Evolutionary conservation across 2,797 vertebrate species (phyloP).

Genomic region (Rhabdophis nuchalis): DNA sequence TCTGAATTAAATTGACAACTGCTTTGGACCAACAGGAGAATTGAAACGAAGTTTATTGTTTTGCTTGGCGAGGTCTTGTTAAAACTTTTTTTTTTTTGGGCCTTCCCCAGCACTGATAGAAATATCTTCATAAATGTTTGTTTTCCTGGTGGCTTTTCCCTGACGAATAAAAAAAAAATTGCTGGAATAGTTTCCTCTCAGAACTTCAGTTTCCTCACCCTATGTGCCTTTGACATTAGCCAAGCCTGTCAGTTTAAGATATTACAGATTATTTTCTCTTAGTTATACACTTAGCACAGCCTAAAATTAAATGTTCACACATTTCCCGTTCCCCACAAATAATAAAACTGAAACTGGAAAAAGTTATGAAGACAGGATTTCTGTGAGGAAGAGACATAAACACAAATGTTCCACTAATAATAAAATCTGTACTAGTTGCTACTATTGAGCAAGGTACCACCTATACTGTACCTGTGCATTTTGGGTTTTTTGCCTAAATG

Average conservation of each 20-base stretch:
- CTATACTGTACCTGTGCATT: too few relatives aligned
- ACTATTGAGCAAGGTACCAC: too few relatives aligned
- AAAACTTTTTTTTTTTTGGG: too few relatives aligned
- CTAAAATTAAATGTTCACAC: background rate
- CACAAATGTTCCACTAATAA: background rate
- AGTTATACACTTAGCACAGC: background rate
- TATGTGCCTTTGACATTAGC: background rate
- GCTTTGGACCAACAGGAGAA: background rate
- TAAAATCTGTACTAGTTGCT: background rate
- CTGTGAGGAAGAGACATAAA: background rate
- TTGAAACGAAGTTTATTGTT: background rate
- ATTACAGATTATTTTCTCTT: background rate
- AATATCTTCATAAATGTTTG: background rate
- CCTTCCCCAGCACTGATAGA: background rate
- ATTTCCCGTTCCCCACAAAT: background rate
- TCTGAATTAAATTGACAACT: background rate
- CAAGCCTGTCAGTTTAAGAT: background rate
- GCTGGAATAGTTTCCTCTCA: background rate
- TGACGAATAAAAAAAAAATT: background rate
- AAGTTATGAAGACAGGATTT: background rate
- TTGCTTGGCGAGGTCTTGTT: background rate
- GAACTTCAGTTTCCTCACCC: background rate
- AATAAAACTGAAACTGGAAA: background rate
- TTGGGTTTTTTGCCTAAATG: too few relatives aligned
- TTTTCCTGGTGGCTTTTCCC: background rate